These are phyloP conservation scores for Smittia aterrima DNA, from an alignment of 2,888 invertebrate species.

Conservation along the genomic window DNA sequence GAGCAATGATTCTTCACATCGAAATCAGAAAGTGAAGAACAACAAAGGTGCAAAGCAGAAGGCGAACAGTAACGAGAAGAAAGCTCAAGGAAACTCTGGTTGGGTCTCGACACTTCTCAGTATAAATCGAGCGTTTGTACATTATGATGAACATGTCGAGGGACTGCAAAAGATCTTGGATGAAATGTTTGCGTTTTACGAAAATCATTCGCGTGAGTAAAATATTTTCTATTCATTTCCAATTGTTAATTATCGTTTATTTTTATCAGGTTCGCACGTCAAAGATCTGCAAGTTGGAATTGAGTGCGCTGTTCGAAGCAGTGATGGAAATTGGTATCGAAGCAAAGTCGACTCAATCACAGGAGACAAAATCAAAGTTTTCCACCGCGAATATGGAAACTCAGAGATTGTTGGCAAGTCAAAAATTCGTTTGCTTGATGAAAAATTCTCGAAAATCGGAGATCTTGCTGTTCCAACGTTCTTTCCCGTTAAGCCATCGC, in stretches of 20 bases:
- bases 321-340: constrained; percentile 71
- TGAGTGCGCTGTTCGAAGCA: constrained; percentile 63
- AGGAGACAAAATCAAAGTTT: constrained; percentile 55
- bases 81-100: constrained; percentile 12
- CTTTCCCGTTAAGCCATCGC: constrained; percentile 47
- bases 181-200: constrained; percentile 59
- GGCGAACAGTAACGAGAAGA: too few species aligned
- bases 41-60: neutral
- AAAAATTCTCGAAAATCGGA: constrained; percentile 52
- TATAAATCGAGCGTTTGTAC: constrained; percentile 59
- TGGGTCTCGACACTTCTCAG: constrained; percentile 21
- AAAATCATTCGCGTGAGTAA: constrained; percentile 52
- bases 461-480: constrained; percentile 51
- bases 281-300: constrained; percentile 56
- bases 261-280: too few species aligned
- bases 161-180: constrained; percentile 58
- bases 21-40: neutral
- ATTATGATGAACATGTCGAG: constrained; percentile 57
- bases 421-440: constrained; percentile 56
- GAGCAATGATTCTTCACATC: neutral
- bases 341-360: constrained; percentile 55
- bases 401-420: constrained; percentile 57
- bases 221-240: constrained; percentile 13
- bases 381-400: constrained; percentile 71
- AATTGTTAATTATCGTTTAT: constrained; percentile 13